These are phyloP conservation scores for Gryllus longicercus DNA, from an alignment of 2,888 invertebrate genomes.

Conservation along the genomic window DNA sequence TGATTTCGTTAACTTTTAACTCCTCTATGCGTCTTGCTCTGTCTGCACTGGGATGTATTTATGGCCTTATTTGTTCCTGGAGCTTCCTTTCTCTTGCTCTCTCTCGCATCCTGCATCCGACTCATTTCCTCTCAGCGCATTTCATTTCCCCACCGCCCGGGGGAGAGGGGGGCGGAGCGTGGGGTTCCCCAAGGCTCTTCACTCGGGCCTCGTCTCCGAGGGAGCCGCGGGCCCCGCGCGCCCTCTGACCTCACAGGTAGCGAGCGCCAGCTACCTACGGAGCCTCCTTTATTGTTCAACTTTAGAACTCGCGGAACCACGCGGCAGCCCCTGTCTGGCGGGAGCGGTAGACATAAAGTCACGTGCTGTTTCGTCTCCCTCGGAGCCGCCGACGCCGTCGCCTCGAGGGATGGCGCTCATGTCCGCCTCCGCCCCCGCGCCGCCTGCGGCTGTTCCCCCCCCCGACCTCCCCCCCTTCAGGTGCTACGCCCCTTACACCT, in stretches of 20 bases:
- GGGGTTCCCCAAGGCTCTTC: too few species aligned
- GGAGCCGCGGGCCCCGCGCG: too few species aligned
- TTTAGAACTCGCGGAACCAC: neutral
- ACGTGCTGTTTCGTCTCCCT: conserved; percentile 9
- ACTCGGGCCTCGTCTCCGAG: too few species aligned
- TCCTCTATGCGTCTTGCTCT: neutral
- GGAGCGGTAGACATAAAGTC: neutral
- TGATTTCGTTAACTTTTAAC: neutral
- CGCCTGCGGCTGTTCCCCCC: neutral
- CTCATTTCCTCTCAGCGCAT: neutral
- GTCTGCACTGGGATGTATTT: neutral
- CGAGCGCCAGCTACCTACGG: neutral
- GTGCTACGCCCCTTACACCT: neutral
- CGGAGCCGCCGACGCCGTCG: neutral
- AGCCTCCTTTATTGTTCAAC: neutral
- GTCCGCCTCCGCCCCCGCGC: neutral
- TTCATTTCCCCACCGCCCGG: neutral
- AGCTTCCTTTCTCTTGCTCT: neutral
- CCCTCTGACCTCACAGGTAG: neutral
- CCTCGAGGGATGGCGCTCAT: neutral
- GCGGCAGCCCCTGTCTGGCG: neutral
- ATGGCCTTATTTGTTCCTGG: conserved; percentile 3
- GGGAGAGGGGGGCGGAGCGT: too few species aligned
- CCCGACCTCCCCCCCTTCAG: neutral
- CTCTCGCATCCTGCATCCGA: neutral